Percentiles rank a stretch among this genome's conserved stretches.
These are phyloP conservation scores for Chelonus insularis DNA, from an alignment of 1,140 invertebrate genomes.

Conservation along the genomic window DNA sequence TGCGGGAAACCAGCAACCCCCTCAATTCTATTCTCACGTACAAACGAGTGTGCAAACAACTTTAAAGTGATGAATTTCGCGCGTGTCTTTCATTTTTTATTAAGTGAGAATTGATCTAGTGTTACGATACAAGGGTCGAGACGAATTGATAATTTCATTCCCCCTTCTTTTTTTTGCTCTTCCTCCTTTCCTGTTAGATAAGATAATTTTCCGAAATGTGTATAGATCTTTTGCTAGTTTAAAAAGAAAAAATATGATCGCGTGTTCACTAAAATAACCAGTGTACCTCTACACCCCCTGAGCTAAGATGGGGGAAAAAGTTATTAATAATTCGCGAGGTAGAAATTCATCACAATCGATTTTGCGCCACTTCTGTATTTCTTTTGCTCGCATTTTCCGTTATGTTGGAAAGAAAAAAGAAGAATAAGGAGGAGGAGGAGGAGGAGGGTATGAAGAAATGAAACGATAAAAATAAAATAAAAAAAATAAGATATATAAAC, in stretches of 20 bases:
- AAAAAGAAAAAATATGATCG: neutral
- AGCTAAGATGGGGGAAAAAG: neutral
- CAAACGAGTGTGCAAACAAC: slow-evolving; percentile 25
- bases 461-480: slow-evolving; percentile 10
- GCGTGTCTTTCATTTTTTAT: neutral
- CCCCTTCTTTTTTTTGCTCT: too few relatives aligned
- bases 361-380: slow-evolving; percentile 9
- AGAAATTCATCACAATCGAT: slow-evolving; percentile 23
- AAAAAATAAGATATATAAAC: neutral
- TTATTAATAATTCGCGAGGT: slow-evolving; percentile 23
- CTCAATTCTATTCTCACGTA: neutral
- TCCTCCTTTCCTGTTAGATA: too few relatives aligned
- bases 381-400: slow-evolving; percentile 16
- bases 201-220: too few relatives aligned
- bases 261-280: slow-evolving; percentile 19
- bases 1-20: slow-evolving; percentile 9
- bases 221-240: neutral
- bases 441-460: neutral
- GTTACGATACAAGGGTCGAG: neutral
- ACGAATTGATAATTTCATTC: neutral
- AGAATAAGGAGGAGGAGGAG: neutral
- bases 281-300: neutral
- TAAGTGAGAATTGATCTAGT: slow-evolving; percentile 21
- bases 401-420: neutral
- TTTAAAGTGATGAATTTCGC: slow-evolving; percentile 27